These are phyloP conservation scores for Poeciliopsis retropinna DNA, from an alignment of 2,113 vertebrate species.

Conservation along the genomic window DNA sequence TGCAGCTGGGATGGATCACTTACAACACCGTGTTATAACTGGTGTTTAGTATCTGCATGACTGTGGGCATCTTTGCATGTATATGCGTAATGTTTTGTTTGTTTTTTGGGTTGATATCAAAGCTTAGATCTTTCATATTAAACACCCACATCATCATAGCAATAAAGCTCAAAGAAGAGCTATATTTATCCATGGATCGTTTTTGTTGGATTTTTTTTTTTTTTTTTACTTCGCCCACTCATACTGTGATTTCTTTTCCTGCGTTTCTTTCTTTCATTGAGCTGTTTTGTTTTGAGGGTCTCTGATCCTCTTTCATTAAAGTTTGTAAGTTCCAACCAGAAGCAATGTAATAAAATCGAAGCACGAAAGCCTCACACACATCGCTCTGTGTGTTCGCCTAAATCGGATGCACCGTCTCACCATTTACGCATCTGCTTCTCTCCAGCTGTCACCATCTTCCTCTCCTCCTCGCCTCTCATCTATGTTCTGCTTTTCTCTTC, in stretches of 20 bases:
- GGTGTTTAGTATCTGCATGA: constrained; percentile 14
- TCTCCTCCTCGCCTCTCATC: constrained; percentile 10
- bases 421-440: constrained; percentile 12
- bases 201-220: constrained; percentile 27
- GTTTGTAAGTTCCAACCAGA: constrained; percentile 1
- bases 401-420: constrained; percentile 19
- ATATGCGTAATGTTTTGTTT: constrained; percentile 7
- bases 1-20: not conserved
- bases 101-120: constrained; percentile 51
- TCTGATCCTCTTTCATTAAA: not conserved
- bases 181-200: constrained; percentile 69
- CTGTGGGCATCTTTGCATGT: constrained; percentile 39
- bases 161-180: constrained; percentile 43
- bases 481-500: constrained; percentile 35
- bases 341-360: constrained; percentile 14
- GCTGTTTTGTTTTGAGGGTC: constrained; percentile 27
- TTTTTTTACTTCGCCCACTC: constrained; percentile 58
- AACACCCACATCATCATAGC: constrained; percentile 64
- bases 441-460: constrained; percentile 1
- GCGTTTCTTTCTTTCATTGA: constrained; percentile 34
- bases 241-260: constrained; percentile 32
- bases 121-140: constrained; percentile 66
- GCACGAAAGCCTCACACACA: constrained; percentile 12
- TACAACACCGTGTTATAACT: not conserved
- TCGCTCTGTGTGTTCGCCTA: constrained; percentile 36